Conservation (phyloP, 2,797 vertebrate species). For the Megaceryle alcyon region DNA sequence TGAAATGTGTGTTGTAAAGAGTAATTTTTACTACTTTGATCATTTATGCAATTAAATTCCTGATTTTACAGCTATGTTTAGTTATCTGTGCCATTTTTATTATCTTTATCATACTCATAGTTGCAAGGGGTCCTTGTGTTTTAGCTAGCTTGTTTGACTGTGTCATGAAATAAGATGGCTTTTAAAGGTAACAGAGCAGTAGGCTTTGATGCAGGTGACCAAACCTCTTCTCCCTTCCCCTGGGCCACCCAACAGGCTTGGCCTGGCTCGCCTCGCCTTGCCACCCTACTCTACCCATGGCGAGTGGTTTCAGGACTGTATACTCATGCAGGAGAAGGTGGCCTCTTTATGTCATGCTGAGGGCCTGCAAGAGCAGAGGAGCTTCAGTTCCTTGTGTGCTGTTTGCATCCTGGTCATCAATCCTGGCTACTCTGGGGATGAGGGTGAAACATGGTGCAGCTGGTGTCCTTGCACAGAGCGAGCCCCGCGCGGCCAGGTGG, state of each 20-base stretch:
- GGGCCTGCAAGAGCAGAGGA: background rate
- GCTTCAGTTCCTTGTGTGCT: background rate
- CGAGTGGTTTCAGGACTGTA: background rate
- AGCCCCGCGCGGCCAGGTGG: background rate
- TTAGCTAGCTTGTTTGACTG: background rate
- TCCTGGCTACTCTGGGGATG: background rate
- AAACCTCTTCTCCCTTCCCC: background rate
- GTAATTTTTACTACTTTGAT: slow-evolving; percentile 12
- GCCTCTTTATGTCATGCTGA: background rate
- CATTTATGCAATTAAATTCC: background rate
- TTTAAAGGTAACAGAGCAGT: background rate
- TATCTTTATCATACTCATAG: background rate
- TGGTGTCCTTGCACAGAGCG: background rate
- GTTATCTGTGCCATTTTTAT: background rate
- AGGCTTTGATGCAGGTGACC: background rate
- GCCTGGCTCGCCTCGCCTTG: background rate
- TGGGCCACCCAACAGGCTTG: background rate
- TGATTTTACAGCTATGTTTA: background rate
- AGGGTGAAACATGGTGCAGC: background rate
- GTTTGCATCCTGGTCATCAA: background rate
- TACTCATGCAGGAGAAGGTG: background rate
- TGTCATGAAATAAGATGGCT: background rate
- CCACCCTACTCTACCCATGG: background rate
- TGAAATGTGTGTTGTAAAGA: background rate
- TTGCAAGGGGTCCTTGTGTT: background rate